Conservation (phyloP, 37 sponge, comb jelly and placozoan species). For the Geodia barretti region DNA sequence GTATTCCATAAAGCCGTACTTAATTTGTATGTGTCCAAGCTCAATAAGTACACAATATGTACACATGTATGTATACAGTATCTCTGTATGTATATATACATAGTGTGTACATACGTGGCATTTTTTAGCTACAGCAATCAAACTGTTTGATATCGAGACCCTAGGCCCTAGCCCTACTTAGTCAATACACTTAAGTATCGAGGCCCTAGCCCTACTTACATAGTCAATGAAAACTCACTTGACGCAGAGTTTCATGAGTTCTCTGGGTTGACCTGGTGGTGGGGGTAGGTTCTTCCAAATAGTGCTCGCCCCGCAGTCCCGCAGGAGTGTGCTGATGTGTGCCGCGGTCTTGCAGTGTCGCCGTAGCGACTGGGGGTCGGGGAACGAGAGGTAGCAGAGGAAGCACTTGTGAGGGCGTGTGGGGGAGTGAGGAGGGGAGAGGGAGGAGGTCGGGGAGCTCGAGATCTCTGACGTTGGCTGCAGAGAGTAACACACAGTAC, state of each 20-base stretch:
- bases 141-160: too few species aligned
- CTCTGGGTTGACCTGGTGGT: constrained; percentile 6
- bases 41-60: neutral
- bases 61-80: neutral
- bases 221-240: neutral
- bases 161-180: too few species aligned
- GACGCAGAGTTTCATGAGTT: neutral
- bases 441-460: neutral
- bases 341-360: constrained; percentile 31
- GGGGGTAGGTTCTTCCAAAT: constrained; percentile 50
- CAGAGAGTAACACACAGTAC: too few species aligned
- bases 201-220: too few species aligned
- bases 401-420: constrained; percentile 10
- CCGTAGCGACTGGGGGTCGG: constrained; percentile 12
- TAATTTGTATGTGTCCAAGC: neutral
- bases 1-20: too few species aligned
- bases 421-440: neutral
- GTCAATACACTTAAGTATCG: too few species aligned
- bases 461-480: neutral
- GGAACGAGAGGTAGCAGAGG: constrained; percentile 36
- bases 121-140: too few species aligned
- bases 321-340: constrained; percentile 7
- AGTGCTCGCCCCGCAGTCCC: constrained; percentile 8
- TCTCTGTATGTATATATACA: too few species aligned
- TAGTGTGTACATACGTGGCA: too few species aligned